Conservation (phyloP, 2,888 invertebrate species). For the Papilio gigon region DNA sequence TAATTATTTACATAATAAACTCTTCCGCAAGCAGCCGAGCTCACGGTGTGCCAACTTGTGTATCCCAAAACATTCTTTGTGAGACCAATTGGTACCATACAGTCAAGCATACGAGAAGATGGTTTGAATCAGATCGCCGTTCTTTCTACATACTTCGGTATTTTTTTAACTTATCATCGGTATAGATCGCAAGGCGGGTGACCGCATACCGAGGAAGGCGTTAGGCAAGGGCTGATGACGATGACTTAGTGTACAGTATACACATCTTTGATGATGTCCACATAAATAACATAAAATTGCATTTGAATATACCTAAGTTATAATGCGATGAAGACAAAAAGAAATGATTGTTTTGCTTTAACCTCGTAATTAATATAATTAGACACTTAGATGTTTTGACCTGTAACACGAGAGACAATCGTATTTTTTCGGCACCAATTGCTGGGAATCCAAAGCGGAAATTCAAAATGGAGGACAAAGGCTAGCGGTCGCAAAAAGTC, state of each 20-base stretch:
- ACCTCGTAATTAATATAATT: constrained; percentile 39
- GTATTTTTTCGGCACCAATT: constrained; percentile 41
- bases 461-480: constrained; percentile 51
- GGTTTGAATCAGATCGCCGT: too few species aligned
- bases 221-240: too few species aligned
- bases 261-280: too few species aligned
- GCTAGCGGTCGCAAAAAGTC: constrained; percentile 48
- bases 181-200: too few species aligned
- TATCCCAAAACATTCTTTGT: constrained; percentile 1
- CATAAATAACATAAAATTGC: too few species aligned
- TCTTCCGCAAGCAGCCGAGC: constrained; percentile 48
- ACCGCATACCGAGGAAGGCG: too few species aligned
- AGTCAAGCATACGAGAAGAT: too few species aligned
- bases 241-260: too few species aligned
- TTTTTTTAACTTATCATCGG: too few species aligned
- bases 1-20: constrained; percentile 56
- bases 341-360: constrained; percentile 27
- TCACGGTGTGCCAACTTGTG: constrained; percentile 24
- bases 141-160: too few species aligned
- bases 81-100: background rate
- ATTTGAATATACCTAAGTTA: too few species aligned
- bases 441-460: constrained; percentile 54
- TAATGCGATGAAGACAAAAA: background rate
- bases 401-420: constrained; percentile 38
- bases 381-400: constrained; percentile 24